These are phyloP conservation scores for Phengaris alcon DNA, from an alignment of 2,888 invertebrate genomes.

Conservation along the genomic window DNA sequence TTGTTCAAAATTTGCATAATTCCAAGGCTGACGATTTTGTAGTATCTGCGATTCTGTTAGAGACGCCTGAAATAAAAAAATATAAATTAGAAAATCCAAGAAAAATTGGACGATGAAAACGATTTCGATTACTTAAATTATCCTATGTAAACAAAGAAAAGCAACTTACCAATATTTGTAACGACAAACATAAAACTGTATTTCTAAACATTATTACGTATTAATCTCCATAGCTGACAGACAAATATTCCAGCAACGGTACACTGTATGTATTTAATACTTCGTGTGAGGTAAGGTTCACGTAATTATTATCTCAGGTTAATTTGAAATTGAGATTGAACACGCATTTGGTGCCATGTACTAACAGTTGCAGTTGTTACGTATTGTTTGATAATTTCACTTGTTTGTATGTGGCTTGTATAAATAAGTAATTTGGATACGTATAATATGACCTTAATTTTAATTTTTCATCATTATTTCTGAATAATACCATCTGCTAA, in stretches of 20 bases:
- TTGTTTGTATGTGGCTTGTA: not conserved
- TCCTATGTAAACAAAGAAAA: not conserved
- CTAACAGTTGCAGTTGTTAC: slow-evolving; percentile 13
- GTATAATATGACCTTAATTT: not conserved
- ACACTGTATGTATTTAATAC: slow-evolving; percentile 7
- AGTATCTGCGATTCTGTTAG: slow-evolving; percentile 4
- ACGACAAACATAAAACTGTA: not conserved
- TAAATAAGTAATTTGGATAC: not conserved
- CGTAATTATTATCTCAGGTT: not conserved
- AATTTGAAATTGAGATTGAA: not conserved
- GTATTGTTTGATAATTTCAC: not conserved
- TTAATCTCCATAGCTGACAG: not conserved
- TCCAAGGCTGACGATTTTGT: slow-evolving; percentile 16
- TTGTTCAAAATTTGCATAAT: slow-evolving; percentile 1
- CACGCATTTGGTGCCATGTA: slow-evolving; percentile 23
- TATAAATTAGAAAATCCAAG: not conserved
- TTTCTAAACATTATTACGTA: slow-evolving; percentile 20
- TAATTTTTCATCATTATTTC: too few species aligned
- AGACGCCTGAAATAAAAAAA: slow-evolving; percentile 20
- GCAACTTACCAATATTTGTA: slow-evolving; percentile 22
- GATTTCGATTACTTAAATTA: not conserved
- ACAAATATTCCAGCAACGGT: not conserved
- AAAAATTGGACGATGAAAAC: not conserved
- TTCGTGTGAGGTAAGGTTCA: slow-evolving; percentile 8
- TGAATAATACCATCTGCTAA: too few species aligned